Evolutionary conservation across 2,888 invertebrate species (phyloP).

Genomic region (Cylindroiulus punctatus): DNA sequence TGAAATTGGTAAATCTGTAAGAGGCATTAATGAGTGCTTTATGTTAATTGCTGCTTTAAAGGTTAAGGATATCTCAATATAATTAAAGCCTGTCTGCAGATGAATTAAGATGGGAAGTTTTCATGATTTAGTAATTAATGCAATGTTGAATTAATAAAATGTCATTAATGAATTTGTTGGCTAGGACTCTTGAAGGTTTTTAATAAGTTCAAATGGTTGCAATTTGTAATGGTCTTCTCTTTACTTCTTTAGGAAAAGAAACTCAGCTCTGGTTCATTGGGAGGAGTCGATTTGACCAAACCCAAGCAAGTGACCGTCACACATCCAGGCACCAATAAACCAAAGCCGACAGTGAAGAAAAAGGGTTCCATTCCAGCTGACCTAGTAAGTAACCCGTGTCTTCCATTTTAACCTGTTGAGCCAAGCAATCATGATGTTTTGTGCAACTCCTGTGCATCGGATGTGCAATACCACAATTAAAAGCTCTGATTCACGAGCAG

Average conservation of each 20-base stretch:
- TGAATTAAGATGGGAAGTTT: too few relatives aligned
- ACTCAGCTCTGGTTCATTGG: slow-evolving; percentile 65
- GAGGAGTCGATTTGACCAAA: slow-evolving; percentile 63
- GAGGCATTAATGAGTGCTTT: too few relatives aligned
- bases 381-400: slow-evolving; percentile 66
- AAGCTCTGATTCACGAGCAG: not conserved
- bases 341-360: slow-evolving; percentile 91
- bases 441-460: not conserved
- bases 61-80: too few relatives aligned
- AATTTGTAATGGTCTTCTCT: slow-evolving; percentile 15
- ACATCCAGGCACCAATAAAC: slow-evolving; percentile 94
- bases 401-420: not conserved
- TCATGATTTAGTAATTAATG: too few relatives aligned
- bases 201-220: not conserved
- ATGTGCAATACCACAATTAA: not conserved
- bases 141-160: too few relatives aligned
- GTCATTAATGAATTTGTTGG: too few relatives aligned
- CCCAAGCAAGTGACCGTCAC: slow-evolving; percentile 93
- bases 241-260: slow-evolving; percentile 64
- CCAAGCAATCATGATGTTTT: not conserved
- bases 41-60: too few relatives aligned
- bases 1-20: too few relatives aligned
- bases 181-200: too few relatives aligned
- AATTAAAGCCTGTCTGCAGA: too few relatives aligned
- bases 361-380: slow-evolving; percentile 89